These are phyloP conservation scores for Sminthurides bifidus DNA, from an alignment of 1,140 invertebrate species.

Conservation along the genomic window DNA sequence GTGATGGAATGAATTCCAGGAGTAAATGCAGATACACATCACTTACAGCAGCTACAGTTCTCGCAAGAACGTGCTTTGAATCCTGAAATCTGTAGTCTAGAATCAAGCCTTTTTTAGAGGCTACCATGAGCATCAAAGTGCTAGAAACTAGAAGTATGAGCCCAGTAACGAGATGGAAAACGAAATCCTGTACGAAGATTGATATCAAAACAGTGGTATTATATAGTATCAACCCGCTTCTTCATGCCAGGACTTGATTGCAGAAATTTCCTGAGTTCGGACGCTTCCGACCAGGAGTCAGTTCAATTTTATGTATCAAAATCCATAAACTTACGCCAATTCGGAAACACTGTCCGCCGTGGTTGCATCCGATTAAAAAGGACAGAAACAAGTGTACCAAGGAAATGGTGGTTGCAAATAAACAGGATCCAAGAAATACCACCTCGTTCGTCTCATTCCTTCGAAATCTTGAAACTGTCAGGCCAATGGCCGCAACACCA, in stretches of 20 bases:
- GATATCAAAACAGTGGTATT: background rate
- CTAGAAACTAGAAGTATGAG: background rate
- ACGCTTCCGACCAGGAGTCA: no score
- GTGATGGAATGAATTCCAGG: no score
- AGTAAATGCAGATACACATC: background rate
- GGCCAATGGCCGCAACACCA: background rate
- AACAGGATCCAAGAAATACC: background rate
- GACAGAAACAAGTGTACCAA: background rate
- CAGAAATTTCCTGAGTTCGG: no score
- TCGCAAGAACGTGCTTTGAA: background rate
- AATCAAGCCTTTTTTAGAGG: background rate
- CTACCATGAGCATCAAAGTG: background rate
- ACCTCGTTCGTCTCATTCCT: background rate
- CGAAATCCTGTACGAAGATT: background rate
- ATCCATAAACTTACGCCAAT: slow-evolving; percentile 4
- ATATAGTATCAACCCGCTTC: no score
- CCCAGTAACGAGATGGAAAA: background rate
- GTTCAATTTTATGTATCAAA: no score
- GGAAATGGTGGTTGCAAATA: background rate
- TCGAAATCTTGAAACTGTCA: background rate
- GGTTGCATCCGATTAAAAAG: background rate
- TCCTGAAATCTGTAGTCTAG: slow-evolving; percentile 5
- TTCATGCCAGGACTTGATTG: background rate
- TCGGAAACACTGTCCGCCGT: background rate
- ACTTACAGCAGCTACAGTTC: background rate